Conservation (phyloP, 1,140 invertebrate genomes). For the Hirudo medicinalis region DNA sequence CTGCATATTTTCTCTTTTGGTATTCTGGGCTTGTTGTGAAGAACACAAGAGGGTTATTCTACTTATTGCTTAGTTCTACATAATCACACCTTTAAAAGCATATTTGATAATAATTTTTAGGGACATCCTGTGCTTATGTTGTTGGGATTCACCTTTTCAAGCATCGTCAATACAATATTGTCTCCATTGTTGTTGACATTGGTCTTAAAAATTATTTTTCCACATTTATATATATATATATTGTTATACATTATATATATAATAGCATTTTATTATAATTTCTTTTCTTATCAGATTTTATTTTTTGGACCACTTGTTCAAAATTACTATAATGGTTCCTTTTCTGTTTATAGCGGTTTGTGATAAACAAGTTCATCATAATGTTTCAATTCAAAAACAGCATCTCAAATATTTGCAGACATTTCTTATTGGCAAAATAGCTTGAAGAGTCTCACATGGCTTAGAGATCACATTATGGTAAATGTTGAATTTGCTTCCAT, state of each 20-base stretch:
- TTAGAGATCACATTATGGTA: constrained; percentile 20
- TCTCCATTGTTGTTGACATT: not conserved
- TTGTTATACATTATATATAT: not conserved
- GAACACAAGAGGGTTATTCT: not conserved
- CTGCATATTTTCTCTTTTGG: constrained; percentile 1
- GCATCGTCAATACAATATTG: not conserved
- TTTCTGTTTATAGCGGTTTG: not conserved
- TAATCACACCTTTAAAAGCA: not conserved
- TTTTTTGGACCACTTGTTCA: not conserved
- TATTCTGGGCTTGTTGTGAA: not conserved
- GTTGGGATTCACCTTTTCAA: not conserved
- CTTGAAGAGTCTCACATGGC: constrained; percentile 17
- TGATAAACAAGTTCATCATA: not conserved
- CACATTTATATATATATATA: not conserved
- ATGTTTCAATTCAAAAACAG: not conserved
- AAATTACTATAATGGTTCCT: constrained; percentile 3
- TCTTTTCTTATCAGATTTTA: not conserved
- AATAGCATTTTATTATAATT: not conserved
- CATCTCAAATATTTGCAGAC: not conserved
- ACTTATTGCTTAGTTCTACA: not conserved
- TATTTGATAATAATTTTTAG: not conserved
- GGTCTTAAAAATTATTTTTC: not conserved
- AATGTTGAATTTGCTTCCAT: not conserved
- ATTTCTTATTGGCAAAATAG: constrained; percentile 17
- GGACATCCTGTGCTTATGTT: not conserved